Evolutionary conservation across 2,888 invertebrate genomes (phyloP).

Genomic region (Cantharis flavilabris): DNA sequence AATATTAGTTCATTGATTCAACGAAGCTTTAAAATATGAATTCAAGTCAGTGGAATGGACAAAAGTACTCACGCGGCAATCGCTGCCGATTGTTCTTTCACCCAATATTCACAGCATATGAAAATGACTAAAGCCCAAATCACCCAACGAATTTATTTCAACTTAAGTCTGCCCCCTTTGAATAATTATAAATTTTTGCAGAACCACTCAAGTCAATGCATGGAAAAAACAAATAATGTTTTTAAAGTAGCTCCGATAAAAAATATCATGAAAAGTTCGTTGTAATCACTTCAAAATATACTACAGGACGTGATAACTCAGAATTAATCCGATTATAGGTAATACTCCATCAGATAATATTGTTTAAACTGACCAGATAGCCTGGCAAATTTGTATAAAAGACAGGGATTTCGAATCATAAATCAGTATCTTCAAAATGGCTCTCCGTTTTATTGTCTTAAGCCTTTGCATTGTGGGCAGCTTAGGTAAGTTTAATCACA

Average conservation of each 20-base stretch:
- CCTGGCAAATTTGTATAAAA: not conserved
- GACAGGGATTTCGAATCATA: not conserved
- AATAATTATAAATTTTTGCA: no score
- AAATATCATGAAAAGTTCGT: not conserved
- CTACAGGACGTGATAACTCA: not conserved
- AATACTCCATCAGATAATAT: not conserved
- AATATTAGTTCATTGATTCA: no score
- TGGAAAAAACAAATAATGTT: no score
- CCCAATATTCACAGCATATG: no score
- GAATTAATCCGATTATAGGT: not conserved
- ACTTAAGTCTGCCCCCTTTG: no score
- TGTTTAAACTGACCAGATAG: not conserved
- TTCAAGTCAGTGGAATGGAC: no score
- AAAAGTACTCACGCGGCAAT: no score
- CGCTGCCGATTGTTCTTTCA: no score
- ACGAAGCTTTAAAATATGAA: no score
- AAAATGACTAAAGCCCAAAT: no score
- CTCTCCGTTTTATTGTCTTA: not conserved
- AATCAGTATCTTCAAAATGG: not conserved
- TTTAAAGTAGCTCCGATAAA: not conserved
- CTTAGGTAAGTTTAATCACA: not conserved
- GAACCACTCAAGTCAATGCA: no score
- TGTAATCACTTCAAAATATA: not conserved
- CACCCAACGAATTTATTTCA: no score
- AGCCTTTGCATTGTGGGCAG: not conserved